phyloP scores from a whole-genome alignment of 35 echinoderm and acorn worm genomes.

The Amphiura filiformis region DNA sequence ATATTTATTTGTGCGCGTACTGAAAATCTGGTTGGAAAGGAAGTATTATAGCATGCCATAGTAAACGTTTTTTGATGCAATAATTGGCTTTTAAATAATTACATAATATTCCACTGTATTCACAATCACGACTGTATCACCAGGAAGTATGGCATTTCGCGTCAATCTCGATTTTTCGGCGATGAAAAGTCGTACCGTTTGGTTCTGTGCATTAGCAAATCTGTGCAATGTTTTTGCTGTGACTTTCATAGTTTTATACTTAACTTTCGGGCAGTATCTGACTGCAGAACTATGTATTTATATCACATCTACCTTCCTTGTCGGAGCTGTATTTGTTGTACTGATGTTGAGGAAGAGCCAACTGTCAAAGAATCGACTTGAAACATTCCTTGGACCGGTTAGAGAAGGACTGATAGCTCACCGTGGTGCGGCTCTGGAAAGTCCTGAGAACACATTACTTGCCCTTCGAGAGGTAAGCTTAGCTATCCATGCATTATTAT shows the following conservation, averaged over 20 bases:
- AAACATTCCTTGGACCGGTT: background rate
- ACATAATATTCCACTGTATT: too few relatives aligned
- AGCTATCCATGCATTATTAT: too few relatives aligned
- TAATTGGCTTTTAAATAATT: too few relatives aligned
- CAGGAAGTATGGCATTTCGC: too few relatives aligned
- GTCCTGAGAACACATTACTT: conserved; percentile 72
- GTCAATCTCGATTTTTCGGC: background rate
- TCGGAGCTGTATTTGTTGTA: background rate
- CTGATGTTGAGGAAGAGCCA: background rate
- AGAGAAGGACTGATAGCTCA: conserved; percentile 44
- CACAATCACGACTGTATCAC: too few relatives aligned
- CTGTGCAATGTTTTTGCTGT: conserved; percentile 4
- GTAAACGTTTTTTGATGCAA: too few relatives aligned
- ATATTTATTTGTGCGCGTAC: too few relatives aligned
- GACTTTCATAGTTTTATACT: background rate
- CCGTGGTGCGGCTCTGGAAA: conserved; percentile 66
- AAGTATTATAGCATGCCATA: too few relatives aligned
- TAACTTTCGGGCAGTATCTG: background rate
- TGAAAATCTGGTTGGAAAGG: too few relatives aligned
- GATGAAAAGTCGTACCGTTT: background rate
- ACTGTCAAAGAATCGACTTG: background rate
- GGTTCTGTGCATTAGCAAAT: background rate
- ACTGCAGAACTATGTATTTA: conserved; percentile 10
- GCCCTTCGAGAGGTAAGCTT: conserved; percentile 58
- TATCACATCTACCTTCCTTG: background rate